These are phyloP conservation scores for Alaudala cheleensis DNA, from an alignment of 2,113 vertebrate genomes.

Conservation along the genomic window DNA sequence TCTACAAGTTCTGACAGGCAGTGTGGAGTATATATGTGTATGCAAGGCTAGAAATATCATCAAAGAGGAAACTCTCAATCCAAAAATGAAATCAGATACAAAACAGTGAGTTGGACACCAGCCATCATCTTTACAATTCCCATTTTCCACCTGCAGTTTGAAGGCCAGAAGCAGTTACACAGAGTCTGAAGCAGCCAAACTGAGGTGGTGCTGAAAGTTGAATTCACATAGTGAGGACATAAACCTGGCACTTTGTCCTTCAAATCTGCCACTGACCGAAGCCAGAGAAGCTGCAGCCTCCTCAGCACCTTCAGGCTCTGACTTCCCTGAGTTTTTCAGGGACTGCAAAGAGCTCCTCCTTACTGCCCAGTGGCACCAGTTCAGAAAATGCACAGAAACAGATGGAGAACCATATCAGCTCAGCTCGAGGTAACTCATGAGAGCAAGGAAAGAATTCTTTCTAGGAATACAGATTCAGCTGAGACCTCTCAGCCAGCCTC, in stretches of 20 bases:
- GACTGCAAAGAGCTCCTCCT: not conserved
- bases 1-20: not conserved
- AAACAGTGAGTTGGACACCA: not conserved
- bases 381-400: slow-evolving; percentile 63
- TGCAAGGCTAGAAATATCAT: not conserved
- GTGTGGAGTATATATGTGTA: not conserved
- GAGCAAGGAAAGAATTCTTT: slow-evolving; percentile 71
- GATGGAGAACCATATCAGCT: slow-evolving; percentile 49
- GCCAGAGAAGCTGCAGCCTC: not conserved
- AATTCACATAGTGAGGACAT: not conserved
- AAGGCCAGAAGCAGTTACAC: not conserved
- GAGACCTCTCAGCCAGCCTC: not conserved
- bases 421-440: slow-evolving; percentile 33
- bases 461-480: slow-evolving; percentile 25
- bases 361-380: slow-evolving; percentile 32
- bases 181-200: not conserved
- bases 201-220: not conserved
- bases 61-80: not conserved
- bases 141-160: not conserved
- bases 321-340: not conserved
- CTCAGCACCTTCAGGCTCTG: not conserved
- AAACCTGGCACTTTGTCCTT: not conserved
- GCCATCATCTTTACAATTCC: not conserved
- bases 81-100: not conserved
- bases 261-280: not conserved